Percentiles rank a stretch among this genome's conserved stretches.
Conservation (phyloP, 2,888 invertebrate species). For the Synergus gifuensis region DNA sequence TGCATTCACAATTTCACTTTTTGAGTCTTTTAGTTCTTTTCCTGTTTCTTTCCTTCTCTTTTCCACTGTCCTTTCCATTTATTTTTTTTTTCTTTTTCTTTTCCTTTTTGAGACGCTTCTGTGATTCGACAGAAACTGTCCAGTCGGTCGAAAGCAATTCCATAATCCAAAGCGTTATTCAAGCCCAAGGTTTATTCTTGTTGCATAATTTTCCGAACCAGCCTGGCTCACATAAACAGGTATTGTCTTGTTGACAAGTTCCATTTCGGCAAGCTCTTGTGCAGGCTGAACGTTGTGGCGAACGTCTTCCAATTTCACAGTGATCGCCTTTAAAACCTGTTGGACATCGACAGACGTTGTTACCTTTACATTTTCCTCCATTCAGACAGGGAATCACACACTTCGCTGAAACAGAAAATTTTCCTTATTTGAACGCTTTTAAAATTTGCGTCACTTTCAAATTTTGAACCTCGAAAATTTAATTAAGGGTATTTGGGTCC, state of each 20-base stretch:
- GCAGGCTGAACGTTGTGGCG: slow-evolving; percentile 85
- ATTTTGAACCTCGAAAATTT: background rate
- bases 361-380: slow-evolving; percentile 93
- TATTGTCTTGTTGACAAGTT: slow-evolving; percentile 84
- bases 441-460: background rate
- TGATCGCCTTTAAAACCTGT: slow-evolving; percentile 91
- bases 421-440: background rate
- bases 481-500: too few relatives aligned
- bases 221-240: slow-evolving; percentile 89
- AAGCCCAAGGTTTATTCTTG: slow-evolving; percentile 82
- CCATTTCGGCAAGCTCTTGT: slow-evolving; percentile 89
- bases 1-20: slow-evolving; percentile 40
- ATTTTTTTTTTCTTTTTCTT: slow-evolving; percentile 7
- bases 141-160: slow-evolving; percentile 39
- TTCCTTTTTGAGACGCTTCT: slow-evolving; percentile 45
- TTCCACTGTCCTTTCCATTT: background rate
- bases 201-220: slow-evolving; percentile 91
- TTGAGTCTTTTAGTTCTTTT: slow-evolving; percentile 11
- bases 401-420: slow-evolving; percentile 82
- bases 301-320: slow-evolving; percentile 91
- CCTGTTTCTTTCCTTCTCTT: background rate
- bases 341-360: slow-evolving; percentile 93
- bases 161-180: slow-evolving; percentile 45
- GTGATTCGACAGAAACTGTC: slow-evolving; percentile 54
- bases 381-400: slow-evolving; percentile 95